These are phyloP conservation scores for Leucozona laternaria DNA, from an alignment of 2,888 invertebrate genomes.

Conservation along the genomic window DNA sequence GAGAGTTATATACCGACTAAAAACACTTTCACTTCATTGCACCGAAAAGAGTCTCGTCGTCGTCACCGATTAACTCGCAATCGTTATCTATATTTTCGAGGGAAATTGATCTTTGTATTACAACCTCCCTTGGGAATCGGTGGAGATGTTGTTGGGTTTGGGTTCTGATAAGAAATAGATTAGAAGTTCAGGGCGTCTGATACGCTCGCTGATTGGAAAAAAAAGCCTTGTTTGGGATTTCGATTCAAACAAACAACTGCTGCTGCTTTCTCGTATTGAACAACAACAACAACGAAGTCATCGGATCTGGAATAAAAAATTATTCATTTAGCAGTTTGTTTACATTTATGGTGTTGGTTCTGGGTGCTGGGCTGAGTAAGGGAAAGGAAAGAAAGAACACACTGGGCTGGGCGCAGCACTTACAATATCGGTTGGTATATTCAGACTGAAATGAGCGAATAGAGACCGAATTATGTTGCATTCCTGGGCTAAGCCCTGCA, in stretches of 20 bases:
- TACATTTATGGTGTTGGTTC: conserved; percentile 27
- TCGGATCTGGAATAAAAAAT: conserved; percentile 51
- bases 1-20: conserved; percentile 18
- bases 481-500: conserved; percentile 7
- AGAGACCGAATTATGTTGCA: not conserved
- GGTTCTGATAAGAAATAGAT: conserved; percentile 16
- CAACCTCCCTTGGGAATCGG: conserved; percentile 9
- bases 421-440: conserved; percentile 31
- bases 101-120: conserved; percentile 15
- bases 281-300: conserved; percentile 6
- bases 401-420: conserved; percentile 18
- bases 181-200: not conserved
- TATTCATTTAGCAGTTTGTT: conserved; percentile 54
- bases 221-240: not conserved
- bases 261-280: not conserved
- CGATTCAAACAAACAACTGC: not conserved
- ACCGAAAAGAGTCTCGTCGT: not conserved
- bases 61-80: conserved; percentile 4
- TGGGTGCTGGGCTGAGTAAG: not conserved
- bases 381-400: not conserved
- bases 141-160: not conserved
- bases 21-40: conserved; percentile 50
- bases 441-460: not conserved
- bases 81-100: not conserved
- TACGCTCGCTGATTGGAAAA: not conserved